Percentiles rank a stretch among this genome's conserved stretches.
Conservation (phyloP, 2,888 invertebrate genomes). For the Drosophila villosipedis region DNA sequence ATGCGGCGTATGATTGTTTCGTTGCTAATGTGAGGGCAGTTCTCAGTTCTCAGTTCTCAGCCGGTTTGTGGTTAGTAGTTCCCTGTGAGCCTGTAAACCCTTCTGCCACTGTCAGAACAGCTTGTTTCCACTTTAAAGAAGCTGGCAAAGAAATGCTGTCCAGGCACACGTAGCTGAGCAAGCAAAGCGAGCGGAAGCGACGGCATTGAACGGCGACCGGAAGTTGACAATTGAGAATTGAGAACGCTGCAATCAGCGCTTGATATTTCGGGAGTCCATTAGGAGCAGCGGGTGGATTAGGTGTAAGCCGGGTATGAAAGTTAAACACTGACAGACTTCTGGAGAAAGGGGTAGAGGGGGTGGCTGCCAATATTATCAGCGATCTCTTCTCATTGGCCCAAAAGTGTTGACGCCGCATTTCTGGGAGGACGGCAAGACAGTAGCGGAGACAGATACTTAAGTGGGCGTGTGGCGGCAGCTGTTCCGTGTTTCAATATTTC, state of each 20-base stretch:
- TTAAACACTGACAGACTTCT: constrained; percentile 20
- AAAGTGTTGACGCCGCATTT: constrained; percentile 61
- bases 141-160: constrained; percentile 15
- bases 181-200: constrained; percentile 32
- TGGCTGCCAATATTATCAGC: background rate
- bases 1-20: constrained; percentile 79
- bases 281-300: constrained; percentile 1
- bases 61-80: constrained; percentile 53
- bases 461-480: constrained; percentile 35
- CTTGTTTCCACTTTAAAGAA: constrained; percentile 41
- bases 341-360: background rate
- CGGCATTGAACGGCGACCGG: constrained; percentile 49
- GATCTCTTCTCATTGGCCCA: constrained; percentile 48
- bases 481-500: constrained; percentile 53
- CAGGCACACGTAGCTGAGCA: constrained; percentile 23
- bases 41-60: constrained; percentile 5
- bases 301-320: constrained; percentile 19
- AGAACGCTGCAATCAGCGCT: constrained; percentile 58
- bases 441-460: constrained; percentile 24
- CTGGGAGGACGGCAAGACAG: constrained; percentile 15
- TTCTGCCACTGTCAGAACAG: background rate
- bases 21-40: constrained; percentile 56
- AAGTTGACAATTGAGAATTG: constrained; percentile 52
- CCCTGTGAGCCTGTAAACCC: constrained; percentile 24
- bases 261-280: constrained; percentile 5